Percentiles rank a stretch among this genome's conserved stretches.
These are phyloP conservation scores for Cygnus olor DNA, from an alignment of 2,797 vertebrate genomes.

Conservation along the genomic window DNA sequence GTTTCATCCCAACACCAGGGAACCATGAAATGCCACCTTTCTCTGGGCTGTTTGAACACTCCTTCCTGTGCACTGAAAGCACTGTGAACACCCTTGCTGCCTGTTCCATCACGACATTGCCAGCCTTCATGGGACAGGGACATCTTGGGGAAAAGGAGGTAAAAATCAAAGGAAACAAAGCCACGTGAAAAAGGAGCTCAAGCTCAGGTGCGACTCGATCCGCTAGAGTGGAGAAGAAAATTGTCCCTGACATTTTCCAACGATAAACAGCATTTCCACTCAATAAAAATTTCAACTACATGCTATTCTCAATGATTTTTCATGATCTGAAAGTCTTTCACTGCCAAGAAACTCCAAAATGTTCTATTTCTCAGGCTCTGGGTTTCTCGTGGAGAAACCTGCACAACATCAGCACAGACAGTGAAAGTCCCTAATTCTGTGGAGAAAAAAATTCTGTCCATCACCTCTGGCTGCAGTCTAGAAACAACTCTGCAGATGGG, in stretches of 20 bases:
- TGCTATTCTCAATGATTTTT: slow-evolving; percentile 10
- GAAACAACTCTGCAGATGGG: neutral
- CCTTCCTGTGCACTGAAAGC: neutral
- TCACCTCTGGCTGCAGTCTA: neutral
- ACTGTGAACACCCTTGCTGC: fast-evolving
- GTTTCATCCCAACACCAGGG: neutral
- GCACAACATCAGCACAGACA: neutral
- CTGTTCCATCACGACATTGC: neutral
- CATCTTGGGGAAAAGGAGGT: neutral
- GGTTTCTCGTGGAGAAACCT: neutral
- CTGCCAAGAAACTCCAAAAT: neutral
- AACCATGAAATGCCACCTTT: fast-evolving
- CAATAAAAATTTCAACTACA: neutral
- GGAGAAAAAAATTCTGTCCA: neutral
- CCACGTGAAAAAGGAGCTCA: neutral
- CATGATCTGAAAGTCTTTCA: neutral
- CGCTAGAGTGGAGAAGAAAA: neutral
- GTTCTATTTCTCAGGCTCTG: neutral
- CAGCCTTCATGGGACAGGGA: fast-evolving
- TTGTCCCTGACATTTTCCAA: neutral
- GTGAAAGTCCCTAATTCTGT: neutral
- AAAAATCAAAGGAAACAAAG: neutral
- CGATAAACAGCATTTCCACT: neutral
- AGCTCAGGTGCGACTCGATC: neutral
- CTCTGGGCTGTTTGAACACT: fast-evolving